Evolutionary conservation across 1,140 invertebrate genomes (phyloP).

Genomic region (Dolichoris vasculosae): DNA sequence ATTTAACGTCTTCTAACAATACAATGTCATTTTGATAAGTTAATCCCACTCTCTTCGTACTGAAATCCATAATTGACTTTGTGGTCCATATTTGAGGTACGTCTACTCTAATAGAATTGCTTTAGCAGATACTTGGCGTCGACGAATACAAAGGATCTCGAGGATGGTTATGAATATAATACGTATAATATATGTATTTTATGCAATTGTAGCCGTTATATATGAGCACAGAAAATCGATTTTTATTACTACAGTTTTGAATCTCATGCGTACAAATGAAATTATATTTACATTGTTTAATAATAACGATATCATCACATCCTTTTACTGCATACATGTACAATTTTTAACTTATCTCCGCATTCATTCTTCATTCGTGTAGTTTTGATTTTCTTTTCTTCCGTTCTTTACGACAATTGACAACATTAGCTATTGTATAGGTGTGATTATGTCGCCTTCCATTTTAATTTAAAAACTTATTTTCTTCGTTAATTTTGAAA

Average conservation of each 20-base stretch:
- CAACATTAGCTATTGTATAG: neutral
- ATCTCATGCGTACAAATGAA: constrained; percentile 50
- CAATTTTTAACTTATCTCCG: neutral
- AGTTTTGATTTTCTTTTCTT: constrained; percentile 18
- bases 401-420: constrained; percentile 11
- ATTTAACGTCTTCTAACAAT: neutral
- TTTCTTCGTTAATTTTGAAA: neutral
- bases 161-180: constrained; percentile 6
- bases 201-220: constrained; percentile 29
- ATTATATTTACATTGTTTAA: constrained; percentile 48
- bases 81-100: constrained; percentile 10
- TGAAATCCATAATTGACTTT: constrained; percentile 16
- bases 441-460: neutral
- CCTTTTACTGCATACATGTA: neutral
- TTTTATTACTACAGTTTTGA: constrained; percentile 51
- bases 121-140: neutral
- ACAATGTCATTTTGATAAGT: neutral
- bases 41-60: neutral
- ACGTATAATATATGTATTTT: constrained; percentile 26
- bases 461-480: constrained; percentile 5
- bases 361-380: neutral
- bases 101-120: constrained; percentile 2
- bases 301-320: constrained; percentile 38
- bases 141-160: constrained; percentile 10
- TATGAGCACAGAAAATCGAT: constrained; percentile 48